Evolutionary conservation across 2,113 vertebrate genomes (phyloP).

Genomic region (Scalopus aquaticus): DNA sequence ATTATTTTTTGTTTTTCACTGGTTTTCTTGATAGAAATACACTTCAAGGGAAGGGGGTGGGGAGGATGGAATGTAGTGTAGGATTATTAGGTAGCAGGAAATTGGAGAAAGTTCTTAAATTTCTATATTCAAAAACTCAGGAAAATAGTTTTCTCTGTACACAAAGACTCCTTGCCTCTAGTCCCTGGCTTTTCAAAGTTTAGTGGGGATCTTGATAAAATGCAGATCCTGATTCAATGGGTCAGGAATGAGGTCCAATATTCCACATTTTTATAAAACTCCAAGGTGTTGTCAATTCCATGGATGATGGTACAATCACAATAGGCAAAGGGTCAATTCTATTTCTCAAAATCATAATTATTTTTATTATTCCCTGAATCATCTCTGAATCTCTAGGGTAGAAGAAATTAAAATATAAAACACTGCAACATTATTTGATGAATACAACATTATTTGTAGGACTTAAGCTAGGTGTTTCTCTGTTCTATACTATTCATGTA

Average conservation of each 20-base stretch:
- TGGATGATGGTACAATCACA: not conserved
- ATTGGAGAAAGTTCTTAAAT: not conserved
- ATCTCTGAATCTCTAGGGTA: not conserved
- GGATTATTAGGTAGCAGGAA: not conserved
- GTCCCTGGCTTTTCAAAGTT: not conserved
- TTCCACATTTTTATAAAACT: conserved; percentile 1
- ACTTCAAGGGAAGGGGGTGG: not conserved
- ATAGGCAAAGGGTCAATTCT: not conserved
- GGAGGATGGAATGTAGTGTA: not conserved
- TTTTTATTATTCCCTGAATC: not conserved
- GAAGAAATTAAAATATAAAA: conserved; percentile 24
- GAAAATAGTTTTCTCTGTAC: not conserved
- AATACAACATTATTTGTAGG: not conserved
- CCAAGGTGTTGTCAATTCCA: not conserved
- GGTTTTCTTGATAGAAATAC: not conserved
- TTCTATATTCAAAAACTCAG: not conserved
- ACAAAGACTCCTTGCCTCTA: not conserved
- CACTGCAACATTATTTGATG: not conserved
- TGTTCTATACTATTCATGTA: not conserved
- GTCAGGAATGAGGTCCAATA: not conserved
- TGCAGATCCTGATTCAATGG: not conserved
- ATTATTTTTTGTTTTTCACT: not conserved
- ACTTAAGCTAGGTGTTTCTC: not conserved
- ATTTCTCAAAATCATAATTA: not conserved
- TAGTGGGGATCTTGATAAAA: not conserved